These are phyloP conservation scores for Cyanoderma ruficeps DNA, from an alignment of 2,113 vertebrate genomes.

Conservation along the genomic window DNA sequence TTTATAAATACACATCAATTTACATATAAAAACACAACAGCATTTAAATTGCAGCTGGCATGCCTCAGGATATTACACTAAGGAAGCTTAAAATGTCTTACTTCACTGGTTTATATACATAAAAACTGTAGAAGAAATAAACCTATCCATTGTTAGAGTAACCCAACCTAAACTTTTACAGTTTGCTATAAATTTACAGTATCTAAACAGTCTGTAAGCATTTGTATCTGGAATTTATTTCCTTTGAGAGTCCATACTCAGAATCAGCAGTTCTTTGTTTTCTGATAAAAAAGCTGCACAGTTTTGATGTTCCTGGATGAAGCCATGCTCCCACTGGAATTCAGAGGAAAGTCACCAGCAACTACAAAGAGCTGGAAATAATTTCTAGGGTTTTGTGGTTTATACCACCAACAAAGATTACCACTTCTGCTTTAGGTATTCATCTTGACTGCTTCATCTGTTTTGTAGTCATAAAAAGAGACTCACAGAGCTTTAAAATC, in stretches of 20 bases:
- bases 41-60: neutral
- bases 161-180: neutral
- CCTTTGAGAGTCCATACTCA: neutral
- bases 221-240: neutral
- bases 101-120: neutral
- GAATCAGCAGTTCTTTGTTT: neutral
- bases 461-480: neutral
- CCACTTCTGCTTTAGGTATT: neutral
- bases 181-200: neutral
- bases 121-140: neutral
- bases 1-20: constrained; percentile 6
- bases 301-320: neutral
- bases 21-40: neutral
- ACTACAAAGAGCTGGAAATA: neutral
- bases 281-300: neutral
- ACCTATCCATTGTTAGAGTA: neutral
- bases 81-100: neutral
- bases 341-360: neutral
- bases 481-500: neutral
- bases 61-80: neutral
- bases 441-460: neutral
- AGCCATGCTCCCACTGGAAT: neutral
- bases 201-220: neutral
- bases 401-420: neutral
- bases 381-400: neutral